A percentile compares a stretch with the other conserved stretches of the same genome.
Conservation (phyloP, 2,113 vertebrate species). For the Chelonoidis abingdonii region DNA sequence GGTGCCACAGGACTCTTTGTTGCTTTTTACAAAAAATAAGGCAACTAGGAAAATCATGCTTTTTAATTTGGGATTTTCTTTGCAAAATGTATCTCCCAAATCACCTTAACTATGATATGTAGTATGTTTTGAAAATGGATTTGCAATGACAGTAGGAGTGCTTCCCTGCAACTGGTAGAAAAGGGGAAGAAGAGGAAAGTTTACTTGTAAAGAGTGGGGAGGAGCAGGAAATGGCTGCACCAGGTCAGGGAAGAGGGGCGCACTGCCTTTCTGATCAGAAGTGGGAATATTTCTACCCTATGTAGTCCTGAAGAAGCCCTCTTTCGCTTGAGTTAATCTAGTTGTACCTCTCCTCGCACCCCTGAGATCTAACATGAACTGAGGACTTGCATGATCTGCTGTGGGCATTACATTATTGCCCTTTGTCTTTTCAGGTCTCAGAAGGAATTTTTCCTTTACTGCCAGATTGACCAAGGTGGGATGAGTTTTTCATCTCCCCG, state of each 20-base stretch:
- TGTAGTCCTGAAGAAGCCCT: background rate
- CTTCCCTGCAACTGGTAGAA: background rate
- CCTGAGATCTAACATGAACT: background rate
- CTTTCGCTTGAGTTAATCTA: background rate
- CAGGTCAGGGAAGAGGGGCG: background rate
- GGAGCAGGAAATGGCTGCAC: background rate
- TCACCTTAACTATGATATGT: background rate
- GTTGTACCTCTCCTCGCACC: background rate
- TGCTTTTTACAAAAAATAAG: background rate
- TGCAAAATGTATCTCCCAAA: background rate
- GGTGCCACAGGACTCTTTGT: too few species aligned
- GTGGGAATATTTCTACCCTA: background rate
- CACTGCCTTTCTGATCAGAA: too few species aligned
- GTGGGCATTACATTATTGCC: background rate
- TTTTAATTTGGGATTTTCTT: background rate
- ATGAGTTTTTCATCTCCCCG: too few species aligned
- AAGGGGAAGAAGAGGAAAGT: background rate
- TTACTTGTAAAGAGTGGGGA: background rate
- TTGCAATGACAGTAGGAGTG: background rate
- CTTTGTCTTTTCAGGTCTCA: too few species aligned
- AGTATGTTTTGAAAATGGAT: background rate
- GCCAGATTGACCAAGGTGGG: too few species aligned
- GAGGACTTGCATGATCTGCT: background rate
- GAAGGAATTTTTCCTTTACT: too few species aligned
- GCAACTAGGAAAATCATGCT: fast-evolving